Percentiles rank a stretch among this genome's conserved stretches.
Evolutionary conservation across 2,888 invertebrate species (phyloP).

Genomic region (Corythucha ciliata): DNA sequence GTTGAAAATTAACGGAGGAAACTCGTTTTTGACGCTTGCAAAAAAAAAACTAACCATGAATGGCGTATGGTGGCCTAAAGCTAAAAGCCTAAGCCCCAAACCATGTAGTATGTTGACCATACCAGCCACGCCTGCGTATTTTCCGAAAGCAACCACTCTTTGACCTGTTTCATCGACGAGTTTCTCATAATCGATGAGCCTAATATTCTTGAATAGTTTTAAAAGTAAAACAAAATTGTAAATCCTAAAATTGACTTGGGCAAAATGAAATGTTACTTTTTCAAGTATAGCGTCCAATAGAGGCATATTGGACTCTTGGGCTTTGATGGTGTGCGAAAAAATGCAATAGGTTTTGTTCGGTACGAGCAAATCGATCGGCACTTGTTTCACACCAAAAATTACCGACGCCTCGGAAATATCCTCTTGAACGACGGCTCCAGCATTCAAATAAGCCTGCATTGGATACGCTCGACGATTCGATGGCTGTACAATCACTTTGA

Average conservation of each 20-base stretch:
- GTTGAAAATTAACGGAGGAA: neutral
- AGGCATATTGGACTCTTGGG: slow-evolving; percentile 96
- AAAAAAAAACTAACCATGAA: slow-evolving; percentile 70
- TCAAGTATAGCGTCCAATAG: slow-evolving; percentile 90
- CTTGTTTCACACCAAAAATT: slow-evolving; percentile 94
- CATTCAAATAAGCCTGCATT: slow-evolving; percentile 88
- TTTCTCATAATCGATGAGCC: slow-evolving; percentile 95
- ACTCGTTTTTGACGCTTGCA: neutral
- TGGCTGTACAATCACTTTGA: slow-evolving; percentile 95
- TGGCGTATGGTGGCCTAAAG: slow-evolving; percentile 96
- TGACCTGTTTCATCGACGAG: slow-evolving; percentile 81
- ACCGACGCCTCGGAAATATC: slow-evolving; percentile 93
- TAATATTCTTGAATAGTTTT: slow-evolving; percentile 61
- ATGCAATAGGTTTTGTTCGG: slow-evolving; percentile 97
- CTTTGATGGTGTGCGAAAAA: slow-evolving; percentile 99
- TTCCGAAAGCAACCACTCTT: slow-evolving; percentile 95
- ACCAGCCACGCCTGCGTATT: slow-evolving; percentile 96
- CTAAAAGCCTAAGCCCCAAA: slow-evolving; percentile 81
- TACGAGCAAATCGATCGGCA: slow-evolving; percentile 78
- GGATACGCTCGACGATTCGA: slow-evolving; percentile 96
- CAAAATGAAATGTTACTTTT: slow-evolving; percentile 48
- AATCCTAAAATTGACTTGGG: neutral
- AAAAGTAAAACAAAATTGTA: slow-evolving; percentile 7
- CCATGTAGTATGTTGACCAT: slow-evolving; percentile 99
- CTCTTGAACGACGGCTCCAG: slow-evolving; percentile 89